Base-by-base conservation (phyloP, 2,797 vertebrate species). In the Danio albolineatus region DNA sequence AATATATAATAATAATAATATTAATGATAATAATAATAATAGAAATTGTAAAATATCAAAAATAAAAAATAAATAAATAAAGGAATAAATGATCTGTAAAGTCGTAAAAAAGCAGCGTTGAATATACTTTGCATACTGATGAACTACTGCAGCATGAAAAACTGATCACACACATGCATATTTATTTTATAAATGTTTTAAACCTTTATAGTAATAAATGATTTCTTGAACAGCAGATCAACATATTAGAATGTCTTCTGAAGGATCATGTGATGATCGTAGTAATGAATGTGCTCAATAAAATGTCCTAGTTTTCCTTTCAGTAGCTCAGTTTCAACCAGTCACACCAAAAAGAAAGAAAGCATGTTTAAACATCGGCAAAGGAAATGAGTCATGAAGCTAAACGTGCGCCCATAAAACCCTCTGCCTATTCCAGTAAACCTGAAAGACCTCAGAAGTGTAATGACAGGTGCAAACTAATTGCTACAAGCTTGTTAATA, bases 401-500 rank as follows among this genome's bases (percentile, higher is more conserved):
- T 70, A 21, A 60, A 46, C 16, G 54, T 41, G 44, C 38, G 19
- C 54, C 38, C 56, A 78, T 49, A 59, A 78, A 49, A 48, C 54
- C 75, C 43, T 67, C 16, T 17, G 16, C 41, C 53, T 78, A 38
- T 41, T 39, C n/a, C 36, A 78, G n/a, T 69, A 60, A 70, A 59
- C 64, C 54, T 61, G 41, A 61, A 60, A 74, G 44, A 61, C 39
- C 36, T 70, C n/a, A 41, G 28, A 39, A 60, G 57, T 41, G 14
- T 53, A 70, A 53, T 12, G 17, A 78, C 56, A 61, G 46, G 19
- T 71, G 56, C 65, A 61, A 12, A 78, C 36, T 61, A 71, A 78
- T 62, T 71, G 56, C 56, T 43, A 61, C 65, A 71, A 17, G 66
- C 66, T 78, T 60, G 17, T 41, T 78, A 60, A 61, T 53, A 67